These are phyloP conservation scores for Harlomillsia oculata DNA, from an alignment of 1,140 invertebrate species.

Conservation along the genomic window DNA sequence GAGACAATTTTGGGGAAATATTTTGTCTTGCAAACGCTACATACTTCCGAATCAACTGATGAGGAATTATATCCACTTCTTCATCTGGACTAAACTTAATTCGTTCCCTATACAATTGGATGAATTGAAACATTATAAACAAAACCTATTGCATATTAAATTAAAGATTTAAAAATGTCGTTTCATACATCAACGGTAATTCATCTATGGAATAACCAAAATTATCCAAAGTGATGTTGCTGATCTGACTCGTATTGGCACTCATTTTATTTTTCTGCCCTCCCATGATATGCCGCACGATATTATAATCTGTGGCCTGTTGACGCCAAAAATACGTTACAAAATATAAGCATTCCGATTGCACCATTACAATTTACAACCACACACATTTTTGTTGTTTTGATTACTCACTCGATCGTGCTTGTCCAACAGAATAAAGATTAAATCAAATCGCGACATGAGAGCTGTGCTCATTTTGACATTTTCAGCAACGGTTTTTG, in stretches of 20 bases:
- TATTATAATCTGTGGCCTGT: no score
- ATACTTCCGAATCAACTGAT: slow-evolving; percentile 71
- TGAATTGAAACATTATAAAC: not conserved
- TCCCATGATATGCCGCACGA: slow-evolving; percentile 72
- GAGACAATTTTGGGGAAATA: slow-evolving; percentile 66
- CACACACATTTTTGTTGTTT: no score
- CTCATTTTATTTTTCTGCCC: not conserved
- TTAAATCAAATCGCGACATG: slow-evolving; percentile 83
- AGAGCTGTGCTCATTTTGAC: slow-evolving; percentile 73
- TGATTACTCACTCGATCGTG: slow-evolving; percentile 60
- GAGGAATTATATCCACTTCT: slow-evolving; percentile 59
- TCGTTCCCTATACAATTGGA: slow-evolving; percentile 46
- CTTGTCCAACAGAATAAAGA: slow-evolving; percentile 81
- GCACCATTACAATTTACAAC: no score
- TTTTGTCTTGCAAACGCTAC: slow-evolving; percentile 83
- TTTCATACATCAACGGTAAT: not conserved
- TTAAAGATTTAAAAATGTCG: not conserved
- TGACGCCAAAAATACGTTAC: no score
- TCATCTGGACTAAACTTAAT: slow-evolving; percentile 53
- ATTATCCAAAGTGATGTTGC: no score
- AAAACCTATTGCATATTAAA: not conserved
- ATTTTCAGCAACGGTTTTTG: slow-evolving; percentile 82
- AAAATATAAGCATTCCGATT: no score
- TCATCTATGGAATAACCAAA: no score
- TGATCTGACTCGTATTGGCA: no score